Evolutionary conservation across 2,113 vertebrate species (phyloP), one percentile per base, ranked within the genome.

Genomic region (Notechis scutatus): DNA sequence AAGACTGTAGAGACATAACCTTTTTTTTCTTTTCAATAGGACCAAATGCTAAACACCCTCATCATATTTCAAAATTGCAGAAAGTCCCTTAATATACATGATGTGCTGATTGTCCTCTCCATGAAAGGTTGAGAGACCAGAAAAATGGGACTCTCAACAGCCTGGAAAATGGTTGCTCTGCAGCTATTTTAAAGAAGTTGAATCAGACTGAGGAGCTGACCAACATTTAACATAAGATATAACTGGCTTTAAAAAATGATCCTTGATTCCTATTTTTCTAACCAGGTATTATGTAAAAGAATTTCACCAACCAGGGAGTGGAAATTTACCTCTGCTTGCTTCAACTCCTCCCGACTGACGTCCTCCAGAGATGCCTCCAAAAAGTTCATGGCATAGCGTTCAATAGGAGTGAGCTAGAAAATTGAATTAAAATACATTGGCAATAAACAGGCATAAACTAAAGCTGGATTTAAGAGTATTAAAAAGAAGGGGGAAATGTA

Each of bases 321-420:
- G 26, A 29, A 61, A 93, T 92, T 97, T 97, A 99, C 99, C 98
- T 99, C 98, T 6, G 99, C 99, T 93, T 99, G 98, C 94, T 99
- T 99, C 92, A 99, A 93, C 94, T 99, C 99, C 87, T 99, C 99
- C 92, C 98, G 98, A 96, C 98, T 99, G 50, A 99, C 97, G 55
- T 99, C 98, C 94, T 99, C 98, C 92, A 99, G 94, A 0, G 99
- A 99, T 4, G 98, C 98, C 95, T 99, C 99, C 95, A 99, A 95
- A 95, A 98, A 99, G 97, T 99, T 99, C 99, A 99, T 99, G 92
- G 99, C 99, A 57, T 99, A 99, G 11, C 99, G 97, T 93, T 99
- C 99, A 87, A 99, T 99, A 54, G 99, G 99, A 45, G 99, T 99
- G 59, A 99, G 97, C 99, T 99, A 52, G 39, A 39, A 39, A 39